Conservation (phyloP, 2,113 vertebrate species). For the Lepidothrix coronata region DNA sequence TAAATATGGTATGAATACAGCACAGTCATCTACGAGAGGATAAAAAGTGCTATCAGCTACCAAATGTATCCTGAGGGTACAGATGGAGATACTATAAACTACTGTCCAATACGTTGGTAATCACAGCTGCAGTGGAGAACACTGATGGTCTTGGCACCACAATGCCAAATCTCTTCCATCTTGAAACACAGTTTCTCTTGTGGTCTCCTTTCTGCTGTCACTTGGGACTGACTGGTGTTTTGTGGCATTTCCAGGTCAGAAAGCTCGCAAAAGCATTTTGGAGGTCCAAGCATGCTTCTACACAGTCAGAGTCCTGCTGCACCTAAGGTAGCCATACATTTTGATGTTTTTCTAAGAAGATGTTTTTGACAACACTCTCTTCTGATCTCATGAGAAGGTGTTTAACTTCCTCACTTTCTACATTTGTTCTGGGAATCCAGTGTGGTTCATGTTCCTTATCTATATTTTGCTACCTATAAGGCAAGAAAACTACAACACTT, state of each 20-base stretch:
- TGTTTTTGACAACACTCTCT: accelerated
- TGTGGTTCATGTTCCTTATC: not conserved
- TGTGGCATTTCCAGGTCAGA: not conserved
- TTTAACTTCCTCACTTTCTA: not conserved
- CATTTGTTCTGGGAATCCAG: not conserved
- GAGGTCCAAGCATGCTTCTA: not conserved
- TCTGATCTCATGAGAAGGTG: not conserved
- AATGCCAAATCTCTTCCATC: not conserved
- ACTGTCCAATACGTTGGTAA: not conserved
- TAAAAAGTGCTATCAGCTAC: not conserved
- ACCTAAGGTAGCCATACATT: not conserved
- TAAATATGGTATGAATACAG: not conserved
- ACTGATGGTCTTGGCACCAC: not conserved
- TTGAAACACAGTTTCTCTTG: not conserved
- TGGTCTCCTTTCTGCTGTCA: not conserved
- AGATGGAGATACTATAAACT: not conserved
- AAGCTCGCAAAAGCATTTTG: not conserved
- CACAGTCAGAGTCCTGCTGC: not conserved
- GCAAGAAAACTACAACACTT: not conserved
- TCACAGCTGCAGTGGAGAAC: not conserved
- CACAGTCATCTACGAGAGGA: not conserved
- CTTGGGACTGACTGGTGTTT: accelerated
- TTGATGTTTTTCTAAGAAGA: not conserved
- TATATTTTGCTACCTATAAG: not conserved
- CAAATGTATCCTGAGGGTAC: not conserved